Percentiles rank a stretch among this genome's conserved stretches.
Evolutionary conservation across 1,140 invertebrate species (phyloP).

Genomic region (Marisa cornuarietis): DNA sequence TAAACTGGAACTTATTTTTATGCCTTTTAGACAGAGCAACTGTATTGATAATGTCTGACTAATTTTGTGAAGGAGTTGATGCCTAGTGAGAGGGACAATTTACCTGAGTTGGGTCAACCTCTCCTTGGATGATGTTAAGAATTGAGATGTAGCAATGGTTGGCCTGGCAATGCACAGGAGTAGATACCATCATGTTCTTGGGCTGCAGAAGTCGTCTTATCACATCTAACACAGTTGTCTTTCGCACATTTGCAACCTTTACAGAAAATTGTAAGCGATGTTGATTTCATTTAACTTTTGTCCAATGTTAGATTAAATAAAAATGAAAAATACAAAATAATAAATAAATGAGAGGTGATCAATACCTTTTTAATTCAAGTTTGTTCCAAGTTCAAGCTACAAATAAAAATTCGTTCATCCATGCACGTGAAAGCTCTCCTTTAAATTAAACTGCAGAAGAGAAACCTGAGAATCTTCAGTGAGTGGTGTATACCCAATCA

Average conservation of each 20-base stretch:
- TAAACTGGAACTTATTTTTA: too few species aligned
- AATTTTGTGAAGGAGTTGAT: too few species aligned
- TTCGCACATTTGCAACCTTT: constrained; percentile 83
- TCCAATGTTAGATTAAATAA: too few species aligned
- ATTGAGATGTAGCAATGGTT: constrained; percentile 98
- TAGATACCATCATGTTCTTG: constrained; percentile 99
- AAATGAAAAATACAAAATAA: too few species aligned
- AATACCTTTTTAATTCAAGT: too few species aligned
- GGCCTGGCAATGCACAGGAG: constrained; percentile 80
- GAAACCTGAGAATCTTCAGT: constrained; percentile 84
- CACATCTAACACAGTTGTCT: constrained; percentile 95
- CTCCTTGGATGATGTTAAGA: constrained; percentile 98
- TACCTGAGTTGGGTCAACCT: constrained; percentile 86
- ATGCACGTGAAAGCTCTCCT: too few species aligned
- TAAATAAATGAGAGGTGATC: too few species aligned
- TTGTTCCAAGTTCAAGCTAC: too few species aligned
- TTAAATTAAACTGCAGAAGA: neutral
- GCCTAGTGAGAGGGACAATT: constrained; percentile 63
- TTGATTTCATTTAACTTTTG: too few species aligned
- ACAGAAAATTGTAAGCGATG: constrained; percentile 26
- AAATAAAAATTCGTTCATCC: too few species aligned
- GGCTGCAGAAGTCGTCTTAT: constrained; percentile 95
- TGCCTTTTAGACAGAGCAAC: too few species aligned
- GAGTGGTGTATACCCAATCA: constrained; percentile 98
- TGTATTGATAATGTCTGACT: too few species aligned